A percentile compares a stretch with the other conserved stretches of the same genome.
Conservation (phyloP, 2,888 invertebrate genomes). For the Xestia ashworthii region DNA sequence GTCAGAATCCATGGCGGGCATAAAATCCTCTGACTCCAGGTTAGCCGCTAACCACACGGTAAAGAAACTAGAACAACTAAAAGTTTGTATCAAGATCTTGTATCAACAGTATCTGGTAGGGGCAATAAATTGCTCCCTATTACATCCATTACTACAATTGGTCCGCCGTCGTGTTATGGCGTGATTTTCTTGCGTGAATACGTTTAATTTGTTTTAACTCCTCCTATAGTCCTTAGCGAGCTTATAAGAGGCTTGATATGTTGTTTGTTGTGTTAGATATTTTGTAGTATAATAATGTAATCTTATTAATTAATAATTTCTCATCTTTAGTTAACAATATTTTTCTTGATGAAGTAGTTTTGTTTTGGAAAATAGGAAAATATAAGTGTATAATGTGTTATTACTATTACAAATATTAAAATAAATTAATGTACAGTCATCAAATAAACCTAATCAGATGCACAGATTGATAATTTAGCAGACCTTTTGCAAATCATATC, state of each 20-base stretch:
- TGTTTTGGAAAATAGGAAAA: background rate
- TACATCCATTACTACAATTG: background rate
- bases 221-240: conserved; percentile 30
- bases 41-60: no score
- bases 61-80: background rate
- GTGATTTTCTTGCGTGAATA: conserved; percentile 4
- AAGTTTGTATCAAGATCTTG: conserved; percentile 15
- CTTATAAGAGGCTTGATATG: conserved; percentile 42
- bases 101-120: conserved; percentile 14
- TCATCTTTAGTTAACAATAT: background rate
- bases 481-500: conserved; percentile 38
- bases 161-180: conserved; percentile 22
- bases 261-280: conserved; percentile 34
- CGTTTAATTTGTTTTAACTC: conserved; percentile 31
- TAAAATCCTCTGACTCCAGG: no score
- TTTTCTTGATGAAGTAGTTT: background rate
- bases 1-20: no score
- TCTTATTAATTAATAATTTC: background rate
- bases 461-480: conserved; percentile 5
- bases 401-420: conserved; percentile 3
- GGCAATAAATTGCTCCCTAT: background rate
- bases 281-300: conserved; percentile 26
- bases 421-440: conserved; percentile 11
- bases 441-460: conserved; percentile 2
- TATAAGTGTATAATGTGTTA: conserved; percentile 13